Base-by-base conservation (phyloP, 2,888 invertebrate species). In the Incurvaria masculella region DNA sequence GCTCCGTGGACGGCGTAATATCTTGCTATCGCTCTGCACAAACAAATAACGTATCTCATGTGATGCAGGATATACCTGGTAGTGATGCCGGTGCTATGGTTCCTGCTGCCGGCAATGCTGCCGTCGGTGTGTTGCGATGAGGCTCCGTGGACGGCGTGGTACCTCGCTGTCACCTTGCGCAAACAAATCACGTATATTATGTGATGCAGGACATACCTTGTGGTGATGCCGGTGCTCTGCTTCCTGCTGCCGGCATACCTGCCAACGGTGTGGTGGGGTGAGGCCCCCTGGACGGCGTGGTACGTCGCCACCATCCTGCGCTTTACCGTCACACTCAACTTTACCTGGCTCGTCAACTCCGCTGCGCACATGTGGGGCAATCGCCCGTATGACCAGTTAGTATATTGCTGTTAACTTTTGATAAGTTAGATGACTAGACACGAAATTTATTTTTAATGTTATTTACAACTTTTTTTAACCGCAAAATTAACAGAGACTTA, bases 271-370 rank as follows among this genome's bases (percentile, higher is more conserved):
- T 78, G 83, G 46, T 92, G 93, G 89, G 84, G 84, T 2, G 94
- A 94, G 63, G 81, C 81, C 21, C 70, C 85, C 0, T 84, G 84
- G 74, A 79, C 81, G 19, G 83, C 92, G 11, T 94, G 91, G 85
- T 91, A 91, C 68, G 79, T 87, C 39, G 83, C 86, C 10, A 82
- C 86, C 10, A 76, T 94, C 52, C 74, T 88, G 54, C 83, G 95
- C 48, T 96, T 94, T 71, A 85, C 86, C 3, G 42, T 88, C 5
- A 82, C 87, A 0, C 80, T 97, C 42, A 89, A 97, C 66, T 81
- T 85, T 59, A 97, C 96, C 0, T 97, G 96, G 96, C 74, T 92
- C 50, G 94, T 97, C 17, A 97, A 97, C 75, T 94, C 93, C 51
- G 92, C 91, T 0, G 96, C 96, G 1, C 96, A 96, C 65, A 87